Percentiles rank a stretch among this genome's conserved stretches.
Conservation (phyloP, 2,888 invertebrate genomes). For the Syrista parreyssii region DNA sequence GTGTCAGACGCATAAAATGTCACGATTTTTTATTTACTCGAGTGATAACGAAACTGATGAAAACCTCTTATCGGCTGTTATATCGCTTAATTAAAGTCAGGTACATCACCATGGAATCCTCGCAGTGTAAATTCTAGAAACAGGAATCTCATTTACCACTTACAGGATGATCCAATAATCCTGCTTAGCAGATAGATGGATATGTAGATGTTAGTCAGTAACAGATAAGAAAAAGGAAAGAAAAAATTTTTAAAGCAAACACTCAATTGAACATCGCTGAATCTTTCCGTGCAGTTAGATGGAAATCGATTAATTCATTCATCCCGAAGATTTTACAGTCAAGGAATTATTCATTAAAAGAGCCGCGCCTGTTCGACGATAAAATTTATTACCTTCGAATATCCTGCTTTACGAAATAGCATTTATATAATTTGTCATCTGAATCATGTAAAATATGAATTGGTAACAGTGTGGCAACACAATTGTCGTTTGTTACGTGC, state of each 20-base stretch:
- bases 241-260: neutral
- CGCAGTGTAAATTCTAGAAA: neutral
- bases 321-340: neutral
- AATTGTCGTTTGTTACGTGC: neutral
- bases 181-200: neutral
- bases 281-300: neutral
- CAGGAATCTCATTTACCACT: neutral
- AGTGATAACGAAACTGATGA: neutral
- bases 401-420: neutral
- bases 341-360: neutral
- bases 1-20: neutral
- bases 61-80: neutral
- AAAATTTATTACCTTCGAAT: neutral
- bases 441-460: neutral
- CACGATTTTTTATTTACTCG: neutral
- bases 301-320: neutral
- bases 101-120: neutral
- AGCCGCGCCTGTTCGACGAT: neutral
- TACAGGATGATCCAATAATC: neutral
- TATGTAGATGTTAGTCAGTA: neutral
- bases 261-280: neutral
- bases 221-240: neutral
- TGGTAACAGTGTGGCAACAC: neutral
- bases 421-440: neutral
- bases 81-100: neutral